Evolutionary conservation across 37 sponge, comb jelly and placozoan genomes (phyloP).

Genomic region (Chondrosia reniformis): DNA sequence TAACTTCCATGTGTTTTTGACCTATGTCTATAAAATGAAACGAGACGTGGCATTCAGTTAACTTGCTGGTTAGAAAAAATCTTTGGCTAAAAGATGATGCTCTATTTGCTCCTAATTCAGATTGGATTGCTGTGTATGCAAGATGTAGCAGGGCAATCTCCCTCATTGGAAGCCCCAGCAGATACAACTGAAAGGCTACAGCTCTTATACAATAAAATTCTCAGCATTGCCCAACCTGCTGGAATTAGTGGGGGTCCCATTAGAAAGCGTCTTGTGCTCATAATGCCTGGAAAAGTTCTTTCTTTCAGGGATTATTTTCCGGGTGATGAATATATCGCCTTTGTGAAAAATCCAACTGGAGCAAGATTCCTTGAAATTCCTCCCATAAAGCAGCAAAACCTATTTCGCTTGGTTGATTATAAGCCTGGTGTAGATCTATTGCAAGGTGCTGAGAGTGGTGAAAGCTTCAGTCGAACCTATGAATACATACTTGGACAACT

Average conservation of each 20-base stretch:
- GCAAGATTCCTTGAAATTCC: constrained; percentile 24
- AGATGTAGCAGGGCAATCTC: too few species aligned
- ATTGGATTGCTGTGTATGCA: too few species aligned
- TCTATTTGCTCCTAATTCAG: too few species aligned
- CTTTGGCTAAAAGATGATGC: too few species aligned
- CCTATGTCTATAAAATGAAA: too few species aligned
- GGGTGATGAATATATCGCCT: constrained; percentile 29
- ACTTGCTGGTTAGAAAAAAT: too few species aligned
- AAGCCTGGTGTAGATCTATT: constrained; percentile 38
- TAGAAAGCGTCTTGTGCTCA: constrained; percentile 31
- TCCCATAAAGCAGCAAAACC: constrained; percentile 47
- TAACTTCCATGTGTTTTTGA: too few species aligned
- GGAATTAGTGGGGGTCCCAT: not conserved
- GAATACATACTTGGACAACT: constrained; percentile 24
- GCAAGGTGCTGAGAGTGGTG: constrained; percentile 33
- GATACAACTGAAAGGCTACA: constrained; percentile 2
- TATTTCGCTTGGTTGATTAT: constrained; percentile 45
- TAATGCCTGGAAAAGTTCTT: constrained; percentile 56
- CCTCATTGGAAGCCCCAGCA: too few species aligned
- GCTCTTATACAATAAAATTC: constrained; percentile 19
- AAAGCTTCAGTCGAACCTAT: constrained; percentile 33
- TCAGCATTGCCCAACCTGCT: constrained; percentile 26
- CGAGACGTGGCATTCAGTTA: too few species aligned
- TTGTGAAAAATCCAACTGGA: not conserved
- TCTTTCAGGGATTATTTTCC: constrained; percentile 51